These are phyloP conservation scores for Pelecanus crispus DNA, from an alignment of 2,113 vertebrate species.

Conservation along the genomic window DNA sequence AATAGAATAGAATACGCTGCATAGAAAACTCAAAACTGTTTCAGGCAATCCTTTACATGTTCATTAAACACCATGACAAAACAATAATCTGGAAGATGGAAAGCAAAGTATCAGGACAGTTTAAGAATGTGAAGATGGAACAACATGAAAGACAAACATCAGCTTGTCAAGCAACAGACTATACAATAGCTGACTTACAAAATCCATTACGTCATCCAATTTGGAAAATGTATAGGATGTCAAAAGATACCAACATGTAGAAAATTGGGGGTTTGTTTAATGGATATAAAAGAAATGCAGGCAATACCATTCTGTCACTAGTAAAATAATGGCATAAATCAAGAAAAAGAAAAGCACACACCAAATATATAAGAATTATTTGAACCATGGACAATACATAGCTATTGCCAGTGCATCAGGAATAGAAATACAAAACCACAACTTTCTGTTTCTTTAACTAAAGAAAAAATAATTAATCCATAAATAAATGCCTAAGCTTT, in stretches of 20 bases:
- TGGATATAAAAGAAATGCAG: background rate
- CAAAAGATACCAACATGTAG: background rate
- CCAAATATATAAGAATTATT: background rate
- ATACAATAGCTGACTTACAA: background rate
- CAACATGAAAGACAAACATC: background rate
- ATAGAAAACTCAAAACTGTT: background rate
- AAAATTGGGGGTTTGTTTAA: background rate
- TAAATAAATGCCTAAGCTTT: background rate
- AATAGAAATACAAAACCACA: background rate
- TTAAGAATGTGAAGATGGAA: background rate
- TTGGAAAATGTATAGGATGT: background rate
- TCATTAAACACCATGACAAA: background rate
- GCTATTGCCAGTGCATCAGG: background rate
- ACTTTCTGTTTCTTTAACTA: background rate
- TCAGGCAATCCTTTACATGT: fast-evolving
- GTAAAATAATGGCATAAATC: background rate
- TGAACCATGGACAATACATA: background rate
- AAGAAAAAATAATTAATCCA: background rate
- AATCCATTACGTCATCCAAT: background rate
- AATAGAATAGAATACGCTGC: too few species aligned
- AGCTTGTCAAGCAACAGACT: background rate
- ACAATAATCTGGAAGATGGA: background rate
- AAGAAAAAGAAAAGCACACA: background rate
- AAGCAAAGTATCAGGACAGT: background rate
- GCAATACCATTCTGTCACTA: background rate